Evolutionary conservation across 1,140 invertebrate species (phyloP).

Genomic region (Triops longicaudatus): DNA sequence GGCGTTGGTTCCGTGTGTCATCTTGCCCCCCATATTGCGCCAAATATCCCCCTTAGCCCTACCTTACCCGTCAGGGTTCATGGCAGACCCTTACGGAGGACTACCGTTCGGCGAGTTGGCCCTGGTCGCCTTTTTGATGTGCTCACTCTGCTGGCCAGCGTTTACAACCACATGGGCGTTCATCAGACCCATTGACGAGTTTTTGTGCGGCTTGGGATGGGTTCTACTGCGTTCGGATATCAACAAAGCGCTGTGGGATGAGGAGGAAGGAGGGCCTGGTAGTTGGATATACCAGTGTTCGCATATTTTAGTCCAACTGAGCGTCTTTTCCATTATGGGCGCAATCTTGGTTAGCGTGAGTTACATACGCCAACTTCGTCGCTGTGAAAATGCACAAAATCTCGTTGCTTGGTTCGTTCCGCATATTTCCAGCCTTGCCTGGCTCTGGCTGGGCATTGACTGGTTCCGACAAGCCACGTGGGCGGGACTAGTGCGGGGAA

Average conservation of each 20-base stretch:
- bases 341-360: neutral
- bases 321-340: neutral
- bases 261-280: neutral
- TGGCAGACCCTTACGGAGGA: neutral
- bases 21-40: neutral
- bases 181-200: neutral
- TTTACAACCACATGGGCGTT: slow-evolving; percentile 3
- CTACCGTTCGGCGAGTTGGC: slow-evolving; percentile 11
- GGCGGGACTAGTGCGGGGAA: neutral
- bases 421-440: slow-evolving; percentile 23
- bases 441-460: slow-evolving; percentile 25
- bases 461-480: slow-evolving; percentile 20
- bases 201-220: slow-evolving; percentile 19
- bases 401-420: slow-evolving; percentile 21
- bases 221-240: slow-evolving; percentile 19
- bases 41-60: slow-evolving; percentile 19
- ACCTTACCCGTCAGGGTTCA: neutral
- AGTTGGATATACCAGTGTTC: slow-evolving; percentile 16
- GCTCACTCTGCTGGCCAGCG: slow-evolving; percentile 16
- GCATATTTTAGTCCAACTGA: slow-evolving; percentile 4
- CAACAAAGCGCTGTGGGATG: neutral
- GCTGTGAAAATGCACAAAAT: slow-evolving; percentile 3
- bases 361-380: slow-evolving; percentile 4
- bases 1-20: neutral
- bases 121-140: slow-evolving; percentile 21